Evolutionary conservation across 1,140 invertebrate species (phyloP).

Genomic region (Saxidomus purpurata): DNA sequence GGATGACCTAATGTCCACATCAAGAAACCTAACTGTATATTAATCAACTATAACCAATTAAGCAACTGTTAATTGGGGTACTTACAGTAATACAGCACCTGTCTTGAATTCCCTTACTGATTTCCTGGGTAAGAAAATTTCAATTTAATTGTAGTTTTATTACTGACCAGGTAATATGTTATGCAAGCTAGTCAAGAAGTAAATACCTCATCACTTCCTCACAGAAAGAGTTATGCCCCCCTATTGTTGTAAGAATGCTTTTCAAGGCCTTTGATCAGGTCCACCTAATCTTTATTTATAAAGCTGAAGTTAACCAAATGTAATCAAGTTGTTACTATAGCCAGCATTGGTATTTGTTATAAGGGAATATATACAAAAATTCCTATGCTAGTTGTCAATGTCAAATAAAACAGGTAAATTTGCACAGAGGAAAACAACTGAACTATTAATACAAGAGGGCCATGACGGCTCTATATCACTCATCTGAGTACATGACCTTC

Average conservation of each 20-base stretch:
- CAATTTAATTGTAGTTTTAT: conserved; percentile 1
- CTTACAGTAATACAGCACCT: not conserved
- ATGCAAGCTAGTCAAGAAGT: not conserved
- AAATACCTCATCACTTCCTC: not conserved
- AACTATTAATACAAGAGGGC: no score
- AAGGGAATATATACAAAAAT: no score
- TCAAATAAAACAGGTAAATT: no score
- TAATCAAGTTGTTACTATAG: no score
- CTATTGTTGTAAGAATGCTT: not conserved
- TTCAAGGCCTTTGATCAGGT: not conserved
- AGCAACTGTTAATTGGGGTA: not conserved
- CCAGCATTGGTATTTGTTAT: no score
- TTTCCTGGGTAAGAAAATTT: not conserved
- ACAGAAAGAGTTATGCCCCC: conserved; percentile 1
- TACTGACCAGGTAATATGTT: not conserved
- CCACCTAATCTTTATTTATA: not conserved
- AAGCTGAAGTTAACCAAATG: no score
- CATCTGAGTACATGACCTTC: no score
- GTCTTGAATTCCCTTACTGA: not conserved
- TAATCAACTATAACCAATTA: not conserved
- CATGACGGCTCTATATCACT: no score
- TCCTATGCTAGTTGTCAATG: no score
- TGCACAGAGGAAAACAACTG: no score
- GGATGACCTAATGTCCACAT: not conserved
- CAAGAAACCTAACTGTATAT: not conserved